Conservation (phyloP, 2,888 invertebrate genomes). For the Hylaea fasciaria region DNA sequence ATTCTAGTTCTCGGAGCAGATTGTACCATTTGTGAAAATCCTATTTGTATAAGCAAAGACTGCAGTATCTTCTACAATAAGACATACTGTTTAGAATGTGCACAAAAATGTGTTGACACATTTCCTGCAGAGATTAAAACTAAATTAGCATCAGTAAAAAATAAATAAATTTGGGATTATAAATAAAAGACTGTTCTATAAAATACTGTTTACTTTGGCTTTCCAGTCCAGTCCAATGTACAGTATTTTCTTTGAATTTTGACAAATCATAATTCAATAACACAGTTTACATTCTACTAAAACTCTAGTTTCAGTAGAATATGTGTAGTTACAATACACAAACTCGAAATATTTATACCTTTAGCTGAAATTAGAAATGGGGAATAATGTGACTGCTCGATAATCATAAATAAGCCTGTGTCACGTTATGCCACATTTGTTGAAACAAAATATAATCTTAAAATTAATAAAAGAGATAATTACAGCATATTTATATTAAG, state of each 20-base stretch:
- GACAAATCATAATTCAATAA: constrained; percentile 77
- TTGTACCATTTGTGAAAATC: constrained; percentile 88
- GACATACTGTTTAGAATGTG: constrained; percentile 90
- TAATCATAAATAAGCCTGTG: constrained; percentile 33
- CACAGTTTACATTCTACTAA: constrained; percentile 75
- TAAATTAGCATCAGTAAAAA: constrained; percentile 81
- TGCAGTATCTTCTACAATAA: constrained; percentile 93
- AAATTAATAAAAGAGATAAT: constrained; percentile 78
- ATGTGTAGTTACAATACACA: constrained; percentile 68
- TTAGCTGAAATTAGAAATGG: constrained; percentile 58
- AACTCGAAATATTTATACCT: constrained; percentile 57
- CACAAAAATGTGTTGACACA: constrained; percentile 77
- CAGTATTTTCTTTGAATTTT: constrained; percentile 79
- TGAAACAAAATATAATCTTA: constrained; percentile 70
- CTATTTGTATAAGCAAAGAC: constrained; percentile 89
- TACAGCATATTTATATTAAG: constrained; percentile 78
- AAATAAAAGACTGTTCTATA: constrained; percentile 64
- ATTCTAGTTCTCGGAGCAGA: constrained; percentile 91
- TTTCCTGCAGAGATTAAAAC: constrained; percentile 89
- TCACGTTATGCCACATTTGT: constrained; percentile 53
- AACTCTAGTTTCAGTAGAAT: constrained; percentile 69
- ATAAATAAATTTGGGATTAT: constrained; percentile 48
- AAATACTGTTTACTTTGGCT: constrained; percentile 86
- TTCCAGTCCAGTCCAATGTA: constrained; percentile 83
- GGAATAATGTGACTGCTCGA: constrained; percentile 50